A percentile compares a stretch with the other conserved stretches of the same genome.
Conservation (phyloP, 2,797 vertebrate species). For the Amphiprion clarkii region DNA sequence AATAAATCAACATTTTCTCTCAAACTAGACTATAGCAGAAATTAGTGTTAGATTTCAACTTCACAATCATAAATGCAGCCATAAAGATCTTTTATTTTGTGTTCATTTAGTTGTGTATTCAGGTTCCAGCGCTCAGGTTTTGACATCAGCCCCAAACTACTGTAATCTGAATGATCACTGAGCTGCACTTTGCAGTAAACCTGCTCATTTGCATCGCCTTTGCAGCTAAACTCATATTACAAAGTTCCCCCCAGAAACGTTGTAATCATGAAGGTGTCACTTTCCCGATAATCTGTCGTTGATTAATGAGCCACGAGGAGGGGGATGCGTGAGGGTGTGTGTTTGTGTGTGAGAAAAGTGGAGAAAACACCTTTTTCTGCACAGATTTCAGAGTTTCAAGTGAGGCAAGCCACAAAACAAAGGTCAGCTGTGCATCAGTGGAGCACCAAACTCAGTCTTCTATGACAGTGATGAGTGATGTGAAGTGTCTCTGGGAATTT, state of each 20-base stretch:
- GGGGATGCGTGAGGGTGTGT: constrained; percentile 28
- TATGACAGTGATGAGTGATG: not conserved
- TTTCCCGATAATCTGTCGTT: constrained; percentile 78
- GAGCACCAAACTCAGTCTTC: not conserved
- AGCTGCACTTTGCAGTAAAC: constrained; percentile 49
- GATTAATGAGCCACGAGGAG: constrained; percentile 79
- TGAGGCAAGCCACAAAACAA: constrained; percentile 2
- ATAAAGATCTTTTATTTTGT: not conserved
- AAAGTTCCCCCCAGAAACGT: constrained; percentile 63
- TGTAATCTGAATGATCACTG: constrained; percentile 56
- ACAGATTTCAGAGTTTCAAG: constrained; percentile 30
- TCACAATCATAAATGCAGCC: not conserved
- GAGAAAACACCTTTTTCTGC: constrained; percentile 5
- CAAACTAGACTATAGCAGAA: constrained; percentile 26
- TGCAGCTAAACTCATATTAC: constrained; percentile 68
- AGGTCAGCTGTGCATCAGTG: not conserved
- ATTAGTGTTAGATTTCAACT: constrained; percentile 13
- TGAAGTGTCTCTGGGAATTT: not conserved
- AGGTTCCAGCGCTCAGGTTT: constrained; percentile 15
- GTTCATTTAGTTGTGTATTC: not conserved
- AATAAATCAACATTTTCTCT: constrained; percentile 49
- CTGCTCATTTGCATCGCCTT: constrained; percentile 67
- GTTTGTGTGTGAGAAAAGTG: constrained; percentile 15
- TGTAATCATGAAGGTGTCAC: constrained; percentile 77
- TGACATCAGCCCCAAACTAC: constrained; percentile 26